Conservation (phyloP, 2,797 vertebrate species). For the Helicolenus hilgendorfi region DNA sequence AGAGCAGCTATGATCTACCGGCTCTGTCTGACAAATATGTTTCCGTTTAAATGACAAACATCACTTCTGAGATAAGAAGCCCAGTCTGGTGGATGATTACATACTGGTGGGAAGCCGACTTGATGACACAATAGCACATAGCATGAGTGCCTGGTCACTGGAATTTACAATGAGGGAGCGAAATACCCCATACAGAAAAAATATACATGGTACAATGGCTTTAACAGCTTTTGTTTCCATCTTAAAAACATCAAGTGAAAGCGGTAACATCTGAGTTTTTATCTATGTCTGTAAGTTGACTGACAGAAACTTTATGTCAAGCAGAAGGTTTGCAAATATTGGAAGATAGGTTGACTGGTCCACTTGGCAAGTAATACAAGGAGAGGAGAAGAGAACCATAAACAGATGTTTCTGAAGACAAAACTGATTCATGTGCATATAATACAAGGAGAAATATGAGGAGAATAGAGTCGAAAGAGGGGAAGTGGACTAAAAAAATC, state of each 20-base stretch:
- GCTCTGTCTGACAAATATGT: conserved; percentile 37
- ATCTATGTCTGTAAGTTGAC: not conserved
- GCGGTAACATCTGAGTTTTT: not conserved
- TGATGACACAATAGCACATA: conserved; percentile 35
- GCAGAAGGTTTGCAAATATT: not conserved
- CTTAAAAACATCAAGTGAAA: not conserved
- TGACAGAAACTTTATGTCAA: not conserved
- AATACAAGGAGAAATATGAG: not conserved
- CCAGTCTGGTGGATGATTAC: conserved; percentile 17
- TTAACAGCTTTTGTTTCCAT: not conserved
- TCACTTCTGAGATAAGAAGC: conserved; percentile 31
- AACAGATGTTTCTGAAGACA: conserved; percentile 31
- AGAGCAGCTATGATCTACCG: conserved; percentile 15
- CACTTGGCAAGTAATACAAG: not conserved
- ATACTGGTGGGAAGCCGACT: conserved; percentile 17
- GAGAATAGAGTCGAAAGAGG: not conserved
- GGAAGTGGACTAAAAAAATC: not conserved
- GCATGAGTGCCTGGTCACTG: not conserved
- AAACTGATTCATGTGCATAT: not conserved
- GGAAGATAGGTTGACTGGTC: not conserved
- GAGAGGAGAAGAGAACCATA: not conserved
- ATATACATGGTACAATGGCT: not conserved
- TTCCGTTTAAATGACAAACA: conserved; percentile 34
- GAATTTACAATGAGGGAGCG: conserved; percentile 18
- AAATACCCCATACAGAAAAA: not conserved